Evolutionary conservation across 2,113 vertebrate species (phyloP).

Genomic region (Podarcis raffonei): DNA sequence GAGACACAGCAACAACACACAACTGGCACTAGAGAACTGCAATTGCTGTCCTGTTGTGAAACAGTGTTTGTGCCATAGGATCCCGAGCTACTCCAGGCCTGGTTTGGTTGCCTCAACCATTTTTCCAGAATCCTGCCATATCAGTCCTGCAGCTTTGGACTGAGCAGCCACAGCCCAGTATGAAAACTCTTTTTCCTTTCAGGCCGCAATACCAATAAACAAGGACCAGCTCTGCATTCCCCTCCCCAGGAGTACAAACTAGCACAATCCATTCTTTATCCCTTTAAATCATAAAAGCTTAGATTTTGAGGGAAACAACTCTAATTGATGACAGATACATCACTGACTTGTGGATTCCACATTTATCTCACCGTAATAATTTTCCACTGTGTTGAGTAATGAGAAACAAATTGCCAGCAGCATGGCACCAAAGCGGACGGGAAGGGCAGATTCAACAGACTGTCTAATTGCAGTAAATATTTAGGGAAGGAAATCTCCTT

Average conservation of each 20-base stretch:
- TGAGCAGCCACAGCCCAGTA: background rate
- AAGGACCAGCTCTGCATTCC: background rate
- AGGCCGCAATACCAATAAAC: background rate
- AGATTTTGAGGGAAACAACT: background rate
- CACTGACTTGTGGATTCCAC: background rate
- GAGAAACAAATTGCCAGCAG: conserved; percentile 13
- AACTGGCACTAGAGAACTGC: background rate
- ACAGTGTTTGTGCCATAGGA: background rate
- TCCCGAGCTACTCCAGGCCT: background rate
- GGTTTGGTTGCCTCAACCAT: conserved; percentile 6
- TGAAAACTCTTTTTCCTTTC: conserved; percentile 13
- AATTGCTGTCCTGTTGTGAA: background rate
- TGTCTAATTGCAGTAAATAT: conserved; percentile 42
- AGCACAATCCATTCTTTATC: conserved; percentile 13
- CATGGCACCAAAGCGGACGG: background rate
- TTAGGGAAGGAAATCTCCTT: conserved; percentile 32
- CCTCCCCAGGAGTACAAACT: background rate
- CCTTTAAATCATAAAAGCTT: conserved; percentile 12
- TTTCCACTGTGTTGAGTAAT: background rate
- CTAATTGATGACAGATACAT: background rate
- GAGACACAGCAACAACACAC: background rate
- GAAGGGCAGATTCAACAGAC: conserved; percentile 24
- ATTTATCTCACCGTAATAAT: background rate
- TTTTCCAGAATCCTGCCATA: background rate
- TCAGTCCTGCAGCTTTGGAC: background rate